Percentiles rank a stretch among this genome's conserved stretches.
Conservation (phyloP, 2,797 vertebrate genomes). For the Cercopithecus hamlyni region DNA sequence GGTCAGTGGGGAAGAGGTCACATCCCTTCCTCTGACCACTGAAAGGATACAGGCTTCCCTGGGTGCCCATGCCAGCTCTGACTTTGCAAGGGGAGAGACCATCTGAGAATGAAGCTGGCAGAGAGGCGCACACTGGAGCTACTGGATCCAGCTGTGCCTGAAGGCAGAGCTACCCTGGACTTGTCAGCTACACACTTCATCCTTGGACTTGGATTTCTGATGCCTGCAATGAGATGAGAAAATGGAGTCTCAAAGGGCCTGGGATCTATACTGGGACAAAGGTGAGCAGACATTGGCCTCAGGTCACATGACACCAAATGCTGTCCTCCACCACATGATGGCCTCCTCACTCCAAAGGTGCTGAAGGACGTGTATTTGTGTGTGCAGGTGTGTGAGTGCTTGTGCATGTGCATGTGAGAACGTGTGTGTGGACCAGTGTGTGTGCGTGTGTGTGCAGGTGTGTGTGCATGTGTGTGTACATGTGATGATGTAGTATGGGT, state of each 20-base stretch:
- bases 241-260: not conserved
- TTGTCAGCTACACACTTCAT: not conserved
- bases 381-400: not conserved
- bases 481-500: not conserved
- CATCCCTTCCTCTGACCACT: not conserved
- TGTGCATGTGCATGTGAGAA: no score
- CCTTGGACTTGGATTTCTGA: not conserved
- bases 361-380: not conserved
- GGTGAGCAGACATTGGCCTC: not conserved
- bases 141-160: not conserved
- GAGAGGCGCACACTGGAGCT: not conserved
- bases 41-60: not conserved
- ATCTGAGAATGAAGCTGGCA: not conserved
- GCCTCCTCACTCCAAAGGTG: not conserved
- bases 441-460: no score
- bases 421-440: not conserved
- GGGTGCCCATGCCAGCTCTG: not conserved
- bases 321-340: not conserved
- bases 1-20: not conserved
- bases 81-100: not conserved
- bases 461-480: not conserved
- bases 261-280: not conserved
- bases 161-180: not conserved
- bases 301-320: not conserved
- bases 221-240: not conserved